Evolutionary conservation across 2,113 vertebrate genomes (phyloP).

Genomic region (Probosciger aterrimus): DNA sequence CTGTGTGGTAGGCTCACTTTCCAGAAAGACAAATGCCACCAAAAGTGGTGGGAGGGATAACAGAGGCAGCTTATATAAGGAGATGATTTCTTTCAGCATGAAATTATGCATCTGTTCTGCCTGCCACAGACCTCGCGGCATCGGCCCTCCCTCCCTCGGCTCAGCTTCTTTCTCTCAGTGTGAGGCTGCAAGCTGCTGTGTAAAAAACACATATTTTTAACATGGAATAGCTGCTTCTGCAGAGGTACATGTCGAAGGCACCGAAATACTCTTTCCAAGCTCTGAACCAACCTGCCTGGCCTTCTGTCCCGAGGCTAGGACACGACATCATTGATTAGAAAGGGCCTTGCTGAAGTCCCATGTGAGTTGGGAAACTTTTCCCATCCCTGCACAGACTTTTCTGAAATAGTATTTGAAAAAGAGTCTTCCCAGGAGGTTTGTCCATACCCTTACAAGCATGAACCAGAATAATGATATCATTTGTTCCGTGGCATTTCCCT

Average conservation of each 20-base stretch:
- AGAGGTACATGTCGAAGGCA: not conserved
- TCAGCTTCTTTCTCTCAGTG: not conserved
- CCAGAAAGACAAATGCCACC: conserved; percentile 1
- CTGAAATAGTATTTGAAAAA: not conserved
- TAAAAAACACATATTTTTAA: not conserved
- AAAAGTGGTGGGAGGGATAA: not conserved
- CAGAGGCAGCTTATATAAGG: not conserved
- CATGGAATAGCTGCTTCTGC: not conserved
- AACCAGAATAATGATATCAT: not conserved
- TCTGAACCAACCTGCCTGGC: not conserved
- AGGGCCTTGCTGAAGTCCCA: not conserved
- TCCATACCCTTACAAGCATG: not conserved
- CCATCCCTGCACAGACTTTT: not conserved
- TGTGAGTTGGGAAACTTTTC: not conserved
- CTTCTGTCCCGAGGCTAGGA: not conserved
- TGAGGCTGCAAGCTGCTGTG: not conserved
- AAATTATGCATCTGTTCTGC: conserved; percentile 31
- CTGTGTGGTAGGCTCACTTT: not conserved
- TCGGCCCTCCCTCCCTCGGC: not conserved
- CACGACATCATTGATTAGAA: not conserved
- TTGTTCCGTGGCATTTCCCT: not conserved
- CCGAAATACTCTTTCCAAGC: not conserved
- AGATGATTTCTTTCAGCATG: conserved; percentile 14
- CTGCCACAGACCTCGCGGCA: not conserved
- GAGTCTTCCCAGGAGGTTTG: not conserved